phyloP scores from a whole-genome alignment of 2,888 invertebrate genomes.

The Saturnia pavonia region DNA sequence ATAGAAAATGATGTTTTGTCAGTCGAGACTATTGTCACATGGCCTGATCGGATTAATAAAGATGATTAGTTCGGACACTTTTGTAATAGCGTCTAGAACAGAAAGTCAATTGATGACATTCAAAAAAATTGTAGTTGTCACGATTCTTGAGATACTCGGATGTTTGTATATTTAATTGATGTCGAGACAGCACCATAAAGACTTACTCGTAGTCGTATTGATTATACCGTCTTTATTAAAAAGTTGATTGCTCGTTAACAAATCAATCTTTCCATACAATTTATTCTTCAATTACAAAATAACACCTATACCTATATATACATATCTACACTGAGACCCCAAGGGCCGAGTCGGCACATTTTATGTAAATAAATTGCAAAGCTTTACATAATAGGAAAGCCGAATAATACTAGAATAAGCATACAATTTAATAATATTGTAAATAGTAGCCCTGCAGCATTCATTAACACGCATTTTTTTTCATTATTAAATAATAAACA shows the following conservation, averaged over 20 bases:
- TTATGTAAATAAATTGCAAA: too few relatives aligned
- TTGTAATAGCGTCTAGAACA: not conserved
- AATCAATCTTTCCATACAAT: not conserved
- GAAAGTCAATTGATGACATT: conserved; percentile 9
- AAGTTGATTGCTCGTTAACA: not conserved
- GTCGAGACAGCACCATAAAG: not conserved
- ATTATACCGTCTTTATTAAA: not conserved
- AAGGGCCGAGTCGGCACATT: not conserved
- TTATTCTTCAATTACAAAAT: not conserved
- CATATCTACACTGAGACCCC: not conserved
- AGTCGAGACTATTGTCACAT: not conserved
- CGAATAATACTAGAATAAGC: too few relatives aligned
- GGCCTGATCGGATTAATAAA: not conserved
- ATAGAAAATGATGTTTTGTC: not conserved
- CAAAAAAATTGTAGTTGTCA: conserved; percentile 14
- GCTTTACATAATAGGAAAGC: too few relatives aligned
- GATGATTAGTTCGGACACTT: not conserved
- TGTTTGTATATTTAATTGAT: conserved; percentile 1
- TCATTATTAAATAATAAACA: too few relatives aligned
- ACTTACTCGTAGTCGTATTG: not conserved
- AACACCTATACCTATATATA: not conserved
- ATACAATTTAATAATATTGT: too few relatives aligned
- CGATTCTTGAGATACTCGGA: not conserved
- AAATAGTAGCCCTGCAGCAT: too few relatives aligned
- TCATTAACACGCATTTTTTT: too few relatives aligned